Evolutionary conservation across 1,140 invertebrate species (phyloP), one percentile per base, ranked within the genome.

Genomic region (Anoplophora glabripennis): DNA sequence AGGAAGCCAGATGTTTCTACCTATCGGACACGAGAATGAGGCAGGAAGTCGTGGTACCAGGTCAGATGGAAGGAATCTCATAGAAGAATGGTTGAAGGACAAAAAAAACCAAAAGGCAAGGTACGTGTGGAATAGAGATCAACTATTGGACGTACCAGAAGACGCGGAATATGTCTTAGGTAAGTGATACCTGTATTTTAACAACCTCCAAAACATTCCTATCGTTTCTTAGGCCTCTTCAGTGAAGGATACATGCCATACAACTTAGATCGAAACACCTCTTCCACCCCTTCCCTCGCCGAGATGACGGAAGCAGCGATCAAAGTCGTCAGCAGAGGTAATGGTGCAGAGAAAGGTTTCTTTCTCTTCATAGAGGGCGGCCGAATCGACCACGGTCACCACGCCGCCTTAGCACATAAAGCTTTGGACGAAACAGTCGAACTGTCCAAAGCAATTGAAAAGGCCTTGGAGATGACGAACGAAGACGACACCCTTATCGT

Each of bases 251-350:
- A 83, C 61, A 76, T 81, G 75, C 72, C 76, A 0, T 84, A 83
- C 68, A 78, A 84, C 41, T 63, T 83, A 34, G 84, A 81, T 75
- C 83, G 78, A 18, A 81, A 76, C 66, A 78, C 65, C 58, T 75
- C 77, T 53, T 78, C 66, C 58, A 80, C 87, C 36, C 88, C 88
- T 0, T 80, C 81, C 2, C 74, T 96, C 1, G 80, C 78, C 15
- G 89, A 94, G 73, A 93, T 95, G 92, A 90, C 89, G 0, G 76
- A 82, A 64, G 83, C 85, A 40, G 91, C 92, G 0, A 87, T 96
- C 12, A 79, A 87, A 62, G 78, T 94, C 2, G 75, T 95, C 3
- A 78, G 80, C 1, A 85, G 83, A 53, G 85, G 88, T 69, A 55
- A 75, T 0, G 83, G 21, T 2, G 21, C 21, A 28, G 21, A 75